Evolutionary conservation across 2,888 invertebrate genomes (phyloP).

Genomic region (Cheiracanthium punctorium): DNA sequence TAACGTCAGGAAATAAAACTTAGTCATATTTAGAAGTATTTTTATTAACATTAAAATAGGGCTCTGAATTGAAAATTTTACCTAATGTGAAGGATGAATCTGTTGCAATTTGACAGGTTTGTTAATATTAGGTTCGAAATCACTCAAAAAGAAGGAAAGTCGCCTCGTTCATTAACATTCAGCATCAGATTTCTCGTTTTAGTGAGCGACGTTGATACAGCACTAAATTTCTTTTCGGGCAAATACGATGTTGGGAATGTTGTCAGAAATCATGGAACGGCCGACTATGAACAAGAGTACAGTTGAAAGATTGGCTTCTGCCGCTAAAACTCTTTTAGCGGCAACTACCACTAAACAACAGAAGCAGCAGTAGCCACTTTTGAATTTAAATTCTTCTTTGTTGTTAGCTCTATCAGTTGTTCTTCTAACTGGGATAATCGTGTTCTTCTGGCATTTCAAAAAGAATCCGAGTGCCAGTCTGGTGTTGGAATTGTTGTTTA

Average conservation of each 20-base stretch:
- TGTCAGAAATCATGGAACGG: neutral
- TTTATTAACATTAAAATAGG: too few relatives aligned
- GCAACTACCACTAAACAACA: too few relatives aligned
- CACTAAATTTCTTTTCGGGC: neutral
- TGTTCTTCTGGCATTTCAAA: neutral
- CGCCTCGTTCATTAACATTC: neutral
- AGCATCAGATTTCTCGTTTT: neutral
- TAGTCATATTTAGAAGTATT: too few relatives aligned
- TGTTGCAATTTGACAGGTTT: too few relatives aligned
- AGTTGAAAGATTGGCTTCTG: neutral
- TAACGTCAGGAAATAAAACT: too few relatives aligned
- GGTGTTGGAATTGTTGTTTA: constrained; percentile 13
- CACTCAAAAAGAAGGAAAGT: too few relatives aligned
- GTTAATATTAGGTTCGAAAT: too few relatives aligned
- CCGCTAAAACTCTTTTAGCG: constrained; percentile 21
- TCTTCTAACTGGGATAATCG: constrained; percentile 20
- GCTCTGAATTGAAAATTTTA: too few relatives aligned
- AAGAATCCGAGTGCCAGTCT: constrained; percentile 13
- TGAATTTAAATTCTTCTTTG: constrained; percentile 30
- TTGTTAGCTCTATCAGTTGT: constrained; percentile 21
- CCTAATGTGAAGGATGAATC: too few relatives aligned
- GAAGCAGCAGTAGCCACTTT: constrained; percentile 21
- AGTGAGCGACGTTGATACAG: neutral
- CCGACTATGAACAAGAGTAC: neutral
- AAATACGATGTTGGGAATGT: neutral